These are phyloP conservation scores for Diadromus collaris DNA, from an alignment of 2,888 invertebrate genomes.

Conservation along the genomic window DNA sequence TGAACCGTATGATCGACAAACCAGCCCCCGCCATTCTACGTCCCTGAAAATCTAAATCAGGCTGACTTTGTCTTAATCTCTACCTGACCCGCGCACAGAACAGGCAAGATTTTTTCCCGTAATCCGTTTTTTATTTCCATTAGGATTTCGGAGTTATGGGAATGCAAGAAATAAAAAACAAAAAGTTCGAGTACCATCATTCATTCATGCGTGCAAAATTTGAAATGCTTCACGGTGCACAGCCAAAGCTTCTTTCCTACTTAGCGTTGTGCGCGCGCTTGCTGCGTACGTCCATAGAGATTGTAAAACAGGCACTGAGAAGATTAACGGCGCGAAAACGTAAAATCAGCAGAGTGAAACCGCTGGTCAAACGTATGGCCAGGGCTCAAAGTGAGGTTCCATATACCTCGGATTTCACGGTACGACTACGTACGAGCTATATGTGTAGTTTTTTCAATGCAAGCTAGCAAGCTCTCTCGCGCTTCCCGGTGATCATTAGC, in stretches of 20 bases:
- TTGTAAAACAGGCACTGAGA: constrained; percentile 17
- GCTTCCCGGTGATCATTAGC: constrained; percentile 23
- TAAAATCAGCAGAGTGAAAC: constrained; percentile 41
- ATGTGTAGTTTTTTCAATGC: constrained; percentile 12
- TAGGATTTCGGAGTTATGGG: background rate
- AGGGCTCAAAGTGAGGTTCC: background rate
- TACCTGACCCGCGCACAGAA: background rate
- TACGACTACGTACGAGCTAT: constrained; percentile 1
- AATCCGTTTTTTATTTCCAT: background rate
- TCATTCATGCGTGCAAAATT: constrained; percentile 23
- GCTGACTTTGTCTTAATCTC: background rate
- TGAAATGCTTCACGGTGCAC: constrained; percentile 27
- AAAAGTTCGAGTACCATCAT: background rate
- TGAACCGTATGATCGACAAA: background rate
- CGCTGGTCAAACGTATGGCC: constrained; percentile 25
- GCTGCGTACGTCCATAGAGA: background rate
- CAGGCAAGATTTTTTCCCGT: too few species aligned
- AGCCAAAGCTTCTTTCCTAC: constrained; percentile 48
- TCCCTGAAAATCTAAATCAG: background rate
- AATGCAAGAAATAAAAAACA: background rate
- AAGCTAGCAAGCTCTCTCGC: constrained; percentile 16
- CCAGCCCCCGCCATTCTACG: background rate
- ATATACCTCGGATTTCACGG: constrained; percentile 9
- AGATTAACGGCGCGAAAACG: constrained; percentile 33
- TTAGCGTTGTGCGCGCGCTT: background rate